phyloP scores from a whole-genome alignment of 2,797 vertebrate species.

The Melanotaenia pygmaea region DNA sequence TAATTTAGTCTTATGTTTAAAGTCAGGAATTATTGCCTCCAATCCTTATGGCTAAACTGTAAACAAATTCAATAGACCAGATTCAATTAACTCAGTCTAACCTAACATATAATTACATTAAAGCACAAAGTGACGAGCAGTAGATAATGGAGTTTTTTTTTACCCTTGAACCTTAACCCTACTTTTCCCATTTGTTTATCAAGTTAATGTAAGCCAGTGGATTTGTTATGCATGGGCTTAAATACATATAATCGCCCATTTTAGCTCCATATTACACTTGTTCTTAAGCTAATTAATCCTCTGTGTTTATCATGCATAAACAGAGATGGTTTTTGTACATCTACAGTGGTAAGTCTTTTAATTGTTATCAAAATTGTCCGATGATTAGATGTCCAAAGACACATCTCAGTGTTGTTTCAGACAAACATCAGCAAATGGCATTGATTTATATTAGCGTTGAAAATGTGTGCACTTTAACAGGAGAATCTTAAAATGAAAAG shows the following conservation, averaged over 20 bases:
- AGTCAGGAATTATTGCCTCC: conserved; percentile 69
- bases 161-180: conserved; percentile 74
- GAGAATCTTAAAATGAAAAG: background rate
- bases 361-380: conserved; percentile 45
- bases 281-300: conserved; percentile 80
- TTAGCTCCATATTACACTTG: conserved; percentile 81
- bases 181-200: conserved; percentile 78
- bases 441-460: conserved; percentile 41
- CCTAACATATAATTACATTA: conserved; percentile 76
- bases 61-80: conserved; percentile 72
- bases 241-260: conserved; percentile 79
- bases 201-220: conserved; percentile 77
- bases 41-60: conserved; percentile 69
- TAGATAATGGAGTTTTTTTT: conserved; percentile 72
- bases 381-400: conserved; percentile 44
- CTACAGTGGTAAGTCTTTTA: conserved; percentile 47
- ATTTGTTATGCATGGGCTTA: conserved; percentile 74
- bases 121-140: conserved; percentile 62
- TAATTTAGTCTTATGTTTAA: conserved; percentile 59
- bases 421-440: conserved; percentile 36
- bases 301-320: conserved; percentile 78
- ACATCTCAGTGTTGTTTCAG: conserved; percentile 29
- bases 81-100: conserved; percentile 79
- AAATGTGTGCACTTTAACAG: background rate
- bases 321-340: conserved; percentile 67